Evolutionary conservation across 2,113 vertebrate species (phyloP).

Genomic region (Arizona elegans): DNA sequence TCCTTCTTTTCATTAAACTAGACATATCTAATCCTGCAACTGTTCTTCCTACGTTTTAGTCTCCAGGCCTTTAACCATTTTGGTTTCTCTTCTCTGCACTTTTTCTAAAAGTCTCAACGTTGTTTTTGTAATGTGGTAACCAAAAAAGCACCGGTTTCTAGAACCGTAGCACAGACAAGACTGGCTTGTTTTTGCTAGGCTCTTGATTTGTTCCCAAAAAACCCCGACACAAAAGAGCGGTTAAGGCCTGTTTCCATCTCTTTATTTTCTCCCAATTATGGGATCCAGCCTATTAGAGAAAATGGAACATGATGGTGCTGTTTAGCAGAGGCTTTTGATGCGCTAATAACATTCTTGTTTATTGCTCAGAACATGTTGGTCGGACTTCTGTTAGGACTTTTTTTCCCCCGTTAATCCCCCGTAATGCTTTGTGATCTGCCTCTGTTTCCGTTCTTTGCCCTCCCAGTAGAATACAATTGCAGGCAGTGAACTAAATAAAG

Average conservation of each 20-base stretch:
- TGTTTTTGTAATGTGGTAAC: too few species aligned
- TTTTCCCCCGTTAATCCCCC: constrained; percentile 43
- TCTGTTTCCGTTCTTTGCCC: not conserved
- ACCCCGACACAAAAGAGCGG: constrained; percentile 50
- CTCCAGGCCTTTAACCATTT: too few species aligned
- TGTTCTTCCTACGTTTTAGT: too few species aligned
- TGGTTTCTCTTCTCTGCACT: too few species aligned
- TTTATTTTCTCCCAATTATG: constrained; percentile 70
- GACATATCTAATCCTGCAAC: too few species aligned
- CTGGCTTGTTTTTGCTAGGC: constrained; percentile 22
- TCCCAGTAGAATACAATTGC: constrained; percentile 10
- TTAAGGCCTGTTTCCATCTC: constrained; percentile 63
- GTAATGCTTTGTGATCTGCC: constrained; percentile 36
- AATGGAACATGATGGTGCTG: constrained; percentile 64
- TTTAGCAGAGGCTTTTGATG: constrained; percentile 65
- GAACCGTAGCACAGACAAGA: constrained; percentile 53
- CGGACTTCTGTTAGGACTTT: constrained; percentile 46
- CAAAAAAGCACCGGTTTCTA: constrained; percentile 39
- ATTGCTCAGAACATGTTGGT: constrained; percentile 57
- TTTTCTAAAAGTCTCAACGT: too few species aligned
- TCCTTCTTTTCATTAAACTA: too few species aligned
- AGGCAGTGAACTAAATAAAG: constrained; percentile 15
- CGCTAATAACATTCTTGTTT: constrained; percentile 68
- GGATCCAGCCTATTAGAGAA: constrained; percentile 64
- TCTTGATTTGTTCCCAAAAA: constrained; percentile 54